Conservation (phyloP, 1,140 invertebrate genomes). For the Phortica variegata region DNA sequence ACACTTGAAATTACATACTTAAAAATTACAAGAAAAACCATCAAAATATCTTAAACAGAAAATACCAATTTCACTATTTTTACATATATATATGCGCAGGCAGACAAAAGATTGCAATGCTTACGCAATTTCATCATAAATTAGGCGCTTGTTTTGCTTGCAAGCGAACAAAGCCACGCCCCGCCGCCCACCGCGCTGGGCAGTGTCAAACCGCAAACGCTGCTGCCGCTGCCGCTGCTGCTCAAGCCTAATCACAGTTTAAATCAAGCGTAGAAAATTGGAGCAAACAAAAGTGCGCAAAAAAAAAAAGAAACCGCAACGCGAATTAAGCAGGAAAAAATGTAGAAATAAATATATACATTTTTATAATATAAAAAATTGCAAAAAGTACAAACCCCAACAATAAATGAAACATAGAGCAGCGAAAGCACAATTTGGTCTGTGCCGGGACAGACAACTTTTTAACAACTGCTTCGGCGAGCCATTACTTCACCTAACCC, state of each 20-base stretch:
- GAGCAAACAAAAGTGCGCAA: constrained; percentile 48
- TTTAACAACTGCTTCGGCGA: no score
- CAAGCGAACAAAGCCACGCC: constrained; percentile 22
- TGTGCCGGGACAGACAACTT: no score
- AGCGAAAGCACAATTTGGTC: no score
- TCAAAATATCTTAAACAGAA: constrained; percentile 20
- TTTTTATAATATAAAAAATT: no score
- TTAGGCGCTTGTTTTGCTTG: constrained; percentile 41
- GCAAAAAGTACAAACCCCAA: constrained; percentile 7
- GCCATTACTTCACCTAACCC: no score
- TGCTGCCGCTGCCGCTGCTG: constrained; percentile 1
- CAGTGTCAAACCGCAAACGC: constrained; percentile 1
- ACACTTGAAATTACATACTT: neutral
- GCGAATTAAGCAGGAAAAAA: constrained; percentile 10
- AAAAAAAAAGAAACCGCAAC: constrained; percentile 17
- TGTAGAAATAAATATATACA: constrained; percentile 14
- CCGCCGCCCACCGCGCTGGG: neutral
- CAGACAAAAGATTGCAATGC: no score
- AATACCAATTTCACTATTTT: no score
- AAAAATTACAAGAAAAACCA: neutral
- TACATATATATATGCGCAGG: no score
- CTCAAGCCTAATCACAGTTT: constrained; percentile 35
- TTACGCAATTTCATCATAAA: constrained; percentile 44
- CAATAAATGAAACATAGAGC: no score
- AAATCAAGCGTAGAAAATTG: constrained; percentile 54